A percentile compares a stretch with the other conserved stretches of the same genome.
Evolutionary conservation across 1,140 invertebrate genomes (phyloP).

Genomic region (Vanessa atalanta): DNA sequence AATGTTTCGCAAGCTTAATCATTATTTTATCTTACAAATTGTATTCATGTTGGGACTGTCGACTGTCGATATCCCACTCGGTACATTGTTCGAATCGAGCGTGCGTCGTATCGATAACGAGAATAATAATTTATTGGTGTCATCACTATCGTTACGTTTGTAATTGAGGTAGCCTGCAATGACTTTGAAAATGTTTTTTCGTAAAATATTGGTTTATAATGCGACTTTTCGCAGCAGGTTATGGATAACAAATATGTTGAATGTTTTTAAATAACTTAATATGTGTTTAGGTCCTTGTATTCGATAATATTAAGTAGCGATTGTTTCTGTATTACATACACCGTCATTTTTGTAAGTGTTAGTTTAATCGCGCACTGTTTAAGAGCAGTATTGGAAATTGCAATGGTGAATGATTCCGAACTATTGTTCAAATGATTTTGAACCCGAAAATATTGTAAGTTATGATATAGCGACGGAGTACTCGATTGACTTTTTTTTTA

Average conservation of each 20-base stretch:
- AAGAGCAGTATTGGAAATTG: too few species aligned
- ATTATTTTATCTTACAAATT: conserved; percentile 80
- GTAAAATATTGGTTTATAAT: conserved; percentile 7
- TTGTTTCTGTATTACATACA: too few species aligned
- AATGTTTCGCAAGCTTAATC: conserved; percentile 77
- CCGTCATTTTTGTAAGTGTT: too few species aligned
- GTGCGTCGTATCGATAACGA: conserved; percentile 28
- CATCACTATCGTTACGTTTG: conserved; percentile 28
- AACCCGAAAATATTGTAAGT: too few species aligned
- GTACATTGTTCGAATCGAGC: conserved; percentile 41
- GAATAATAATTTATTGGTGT: conserved; percentile 19
- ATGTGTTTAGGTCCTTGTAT: too few species aligned
- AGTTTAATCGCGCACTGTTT: too few species aligned
- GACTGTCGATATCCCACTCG: conserved; percentile 62
- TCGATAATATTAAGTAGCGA: too few species aligned
- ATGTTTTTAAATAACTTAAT: too few species aligned
- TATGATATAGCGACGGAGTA: too few species aligned
- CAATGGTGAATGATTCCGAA: too few species aligned
- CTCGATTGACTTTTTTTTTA: too few species aligned
- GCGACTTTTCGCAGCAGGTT: not conserved
- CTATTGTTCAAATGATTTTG: too few species aligned
- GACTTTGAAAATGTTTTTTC: conserved; percentile 18
- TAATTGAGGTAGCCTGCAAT: conserved; percentile 5
- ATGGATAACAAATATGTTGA: not conserved
- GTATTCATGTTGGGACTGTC: conserved; percentile 64